A percentile compares a stretch with the other conserved stretches of the same genome.
These are phyloP conservation scores for Heteronetta atricapilla DNA, from an alignment of 2,113 vertebrate species.

Conservation along the genomic window DNA sequence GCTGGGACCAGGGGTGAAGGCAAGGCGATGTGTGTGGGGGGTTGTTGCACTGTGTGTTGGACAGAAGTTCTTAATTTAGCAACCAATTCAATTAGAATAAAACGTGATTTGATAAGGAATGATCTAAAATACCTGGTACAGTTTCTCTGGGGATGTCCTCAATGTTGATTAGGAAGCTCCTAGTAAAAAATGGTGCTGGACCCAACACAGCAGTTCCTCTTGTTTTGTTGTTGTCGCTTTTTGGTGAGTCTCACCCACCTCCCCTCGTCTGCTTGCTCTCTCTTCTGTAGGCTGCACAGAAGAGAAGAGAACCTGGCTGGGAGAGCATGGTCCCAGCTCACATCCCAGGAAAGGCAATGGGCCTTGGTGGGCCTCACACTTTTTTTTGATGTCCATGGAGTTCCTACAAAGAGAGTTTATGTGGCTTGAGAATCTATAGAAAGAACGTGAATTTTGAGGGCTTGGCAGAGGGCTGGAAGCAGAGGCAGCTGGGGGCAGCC, in stretches of 20 bases:
- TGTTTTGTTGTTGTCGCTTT: neutral
- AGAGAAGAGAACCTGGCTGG: neutral
- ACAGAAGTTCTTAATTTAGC: neutral
- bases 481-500: neutral
- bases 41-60: neutral
- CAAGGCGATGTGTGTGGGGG: neutral
- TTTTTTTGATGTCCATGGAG: neutral
- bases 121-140: neutral
- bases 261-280: neutral
- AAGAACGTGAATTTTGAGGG: neutral
- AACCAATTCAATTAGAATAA: neutral
- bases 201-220: neutral
- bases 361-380: neutral
- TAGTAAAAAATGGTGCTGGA: neutral
- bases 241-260: neutral
- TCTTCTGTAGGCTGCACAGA: neutral
- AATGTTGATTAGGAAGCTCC: neutral
- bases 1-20: neutral
- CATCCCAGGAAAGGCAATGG: neutral
- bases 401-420: neutral
- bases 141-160: neutral
- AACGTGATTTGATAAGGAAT: neutral
- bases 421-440: neutral
- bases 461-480: neutral
- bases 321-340: neutral